Conservation (phyloP, 2,888 invertebrate species). For the Oligia strigilis region DNA sequence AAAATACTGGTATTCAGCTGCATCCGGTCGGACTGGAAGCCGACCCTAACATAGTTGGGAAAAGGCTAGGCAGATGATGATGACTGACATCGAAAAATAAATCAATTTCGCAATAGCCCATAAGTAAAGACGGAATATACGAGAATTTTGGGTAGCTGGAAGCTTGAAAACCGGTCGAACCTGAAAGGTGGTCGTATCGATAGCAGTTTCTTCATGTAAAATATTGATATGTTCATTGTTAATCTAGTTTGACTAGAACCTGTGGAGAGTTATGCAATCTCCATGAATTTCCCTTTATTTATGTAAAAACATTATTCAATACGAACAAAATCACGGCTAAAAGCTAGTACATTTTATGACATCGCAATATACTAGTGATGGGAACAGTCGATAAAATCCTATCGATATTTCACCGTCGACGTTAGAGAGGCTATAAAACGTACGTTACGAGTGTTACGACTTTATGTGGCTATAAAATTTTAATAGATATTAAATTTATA, state of each 20-base stretch:
- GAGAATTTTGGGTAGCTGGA: not conserved
- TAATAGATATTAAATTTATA: conserved; percentile 69
- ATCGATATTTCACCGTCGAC: conserved; percentile 70
- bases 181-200: not conserved
- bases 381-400: conserved; percentile 66
- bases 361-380: conserved; percentile 64
- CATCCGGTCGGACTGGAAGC: no score
- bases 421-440: conserved; percentile 67
- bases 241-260: not conserved
- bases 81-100: not conserved
- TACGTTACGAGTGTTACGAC: conserved; percentile 64
- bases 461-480: conserved; percentile 66
- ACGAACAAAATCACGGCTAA: conserved; percentile 51
- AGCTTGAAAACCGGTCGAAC: not conserved
- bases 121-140: no score
- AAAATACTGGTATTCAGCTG: no score
- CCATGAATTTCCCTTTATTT: conserved; percentile 14
- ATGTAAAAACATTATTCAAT: conserved; percentile 49
- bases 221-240: not conserved
- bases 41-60: no score
- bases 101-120: not conserved
- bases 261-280: not conserved
- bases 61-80: no score
- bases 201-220: not conserved
- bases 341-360: conserved; percentile 53